Evolutionary conservation across 2,888 invertebrate species (phyloP).

Genomic region (Hedychridium roseum): DNA sequence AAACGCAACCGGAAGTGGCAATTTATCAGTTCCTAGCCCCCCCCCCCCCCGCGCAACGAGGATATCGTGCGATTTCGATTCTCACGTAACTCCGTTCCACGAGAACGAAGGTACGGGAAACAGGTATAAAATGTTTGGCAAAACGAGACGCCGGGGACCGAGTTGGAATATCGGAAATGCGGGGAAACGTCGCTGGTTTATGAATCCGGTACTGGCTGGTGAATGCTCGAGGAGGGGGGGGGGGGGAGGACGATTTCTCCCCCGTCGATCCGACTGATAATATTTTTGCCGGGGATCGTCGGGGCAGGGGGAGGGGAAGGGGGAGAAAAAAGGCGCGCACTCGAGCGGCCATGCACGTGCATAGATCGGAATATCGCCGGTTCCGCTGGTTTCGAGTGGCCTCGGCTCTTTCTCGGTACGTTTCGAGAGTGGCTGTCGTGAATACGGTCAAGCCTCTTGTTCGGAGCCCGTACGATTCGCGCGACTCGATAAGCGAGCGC

Average conservation of each 20-base stretch:
- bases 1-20: constrained; percentile 61
- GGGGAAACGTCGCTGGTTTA: too few species aligned
- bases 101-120: too few species aligned
- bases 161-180: too few species aligned
- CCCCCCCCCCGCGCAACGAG: constrained; percentile 7
- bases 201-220: too few species aligned
- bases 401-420: constrained; percentile 35
- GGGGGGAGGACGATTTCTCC: too few species aligned
- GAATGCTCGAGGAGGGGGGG: too few species aligned
- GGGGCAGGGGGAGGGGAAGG: constrained; percentile 7
- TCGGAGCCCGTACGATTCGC: constrained; percentile 32
- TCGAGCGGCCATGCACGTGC: constrained; percentile 35
- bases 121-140: too few species aligned
- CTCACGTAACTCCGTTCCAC: too few species aligned
- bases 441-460: constrained; percentile 34
- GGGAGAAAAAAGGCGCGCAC: constrained; percentile 24
- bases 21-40: constrained; percentile 59
- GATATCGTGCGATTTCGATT: too few species aligned
- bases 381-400: constrained; percentile 45
- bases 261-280: constrained; percentile 25
- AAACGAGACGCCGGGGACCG: too few species aligned
- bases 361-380: constrained; percentile 48
- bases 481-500: too few species aligned
- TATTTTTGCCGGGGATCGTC: constrained; percentile 23
- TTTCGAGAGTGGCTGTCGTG: constrained; percentile 37